phyloP scores from a whole-genome alignment of 2,113 vertebrate genomes.

The Hyperopisus bebe region DNA sequence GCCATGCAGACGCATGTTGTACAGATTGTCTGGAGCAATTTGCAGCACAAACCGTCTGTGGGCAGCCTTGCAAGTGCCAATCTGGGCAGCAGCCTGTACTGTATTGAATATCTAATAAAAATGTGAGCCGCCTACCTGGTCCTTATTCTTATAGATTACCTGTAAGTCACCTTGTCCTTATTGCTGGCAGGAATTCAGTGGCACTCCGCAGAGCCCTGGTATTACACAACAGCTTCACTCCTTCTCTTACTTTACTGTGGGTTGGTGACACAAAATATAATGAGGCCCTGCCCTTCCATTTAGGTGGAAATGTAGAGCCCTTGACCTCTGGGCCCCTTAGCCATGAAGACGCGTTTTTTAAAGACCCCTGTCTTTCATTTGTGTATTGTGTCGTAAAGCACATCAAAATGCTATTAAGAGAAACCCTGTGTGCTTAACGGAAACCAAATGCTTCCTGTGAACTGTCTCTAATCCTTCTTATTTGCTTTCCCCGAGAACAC shows the following conservation, averaged over 20 bases:
- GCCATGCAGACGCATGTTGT: slow-evolving; percentile 55
- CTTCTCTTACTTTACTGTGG: slow-evolving; percentile 22
- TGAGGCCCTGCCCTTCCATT: slow-evolving; percentile 9
- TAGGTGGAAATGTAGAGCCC: slow-evolving; percentile 13
- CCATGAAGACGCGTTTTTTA: neutral
- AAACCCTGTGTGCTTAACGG: neutral
- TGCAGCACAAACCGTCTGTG: slow-evolving; percentile 45
- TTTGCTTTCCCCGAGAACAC: neutral
- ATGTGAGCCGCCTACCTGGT: slow-evolving; percentile 56
- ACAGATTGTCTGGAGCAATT: slow-evolving; percentile 57
- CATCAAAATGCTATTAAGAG: neutral
- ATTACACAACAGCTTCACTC: slow-evolving; percentile 47
- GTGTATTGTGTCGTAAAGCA: slow-evolving; percentile 2
- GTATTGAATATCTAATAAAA: slow-evolving; percentile 71
- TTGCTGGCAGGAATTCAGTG: slow-evolving; percentile 54
- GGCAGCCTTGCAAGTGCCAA: slow-evolving; percentile 52
- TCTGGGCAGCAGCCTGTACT: slow-evolving; percentile 42
- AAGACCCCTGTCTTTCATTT: neutral
- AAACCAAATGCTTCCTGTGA: neutral
- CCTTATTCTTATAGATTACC: slow-evolving; percentile 68
- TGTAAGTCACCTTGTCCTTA: slow-evolving; percentile 69
- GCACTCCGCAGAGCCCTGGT: slow-evolving; percentile 52
- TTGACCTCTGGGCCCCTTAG: neutral
- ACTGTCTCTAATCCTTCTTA: neutral
- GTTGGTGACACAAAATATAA: slow-evolving; percentile 18